Base-by-base conservation (phyloP, 2,888 invertebrate species). In the Caradrina clavipalpis region DNA sequence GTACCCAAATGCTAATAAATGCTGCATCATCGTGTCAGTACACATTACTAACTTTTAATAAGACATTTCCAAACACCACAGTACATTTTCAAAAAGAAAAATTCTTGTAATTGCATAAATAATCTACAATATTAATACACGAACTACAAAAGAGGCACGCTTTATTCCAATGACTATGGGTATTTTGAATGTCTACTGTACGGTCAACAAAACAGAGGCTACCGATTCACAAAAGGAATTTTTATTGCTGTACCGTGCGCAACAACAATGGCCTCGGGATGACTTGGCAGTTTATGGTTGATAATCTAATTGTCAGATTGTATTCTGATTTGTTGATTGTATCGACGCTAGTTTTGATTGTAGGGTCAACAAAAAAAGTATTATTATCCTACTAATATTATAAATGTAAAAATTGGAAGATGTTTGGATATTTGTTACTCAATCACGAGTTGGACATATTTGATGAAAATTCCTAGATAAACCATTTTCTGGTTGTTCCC, bases 251-350 rank as follows among this genome's bases (percentile, higher is more conserved):
- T 82, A 87, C 86, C 82, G 85, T 81, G 72, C 73, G 76, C 83
- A 84, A 63, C 80, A 85, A 93, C 93, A 94, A 94, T 92, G 76
- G 86, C 60, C 81, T 78, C 79, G 87, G 70, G 90, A 91, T 95
- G 95, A 95, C 90, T 89, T 60, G 77, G 90, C 91, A 87, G 86
- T 89, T 88, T 86, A 76, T 78, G 82, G 76, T 76, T 84, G 90
- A 90, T 93, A 92, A 94, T 94, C 92, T 94, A 92, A 95, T 94
- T 94, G 95, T 94, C 88, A 90, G 92, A 89, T 91, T 91, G 90
- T 92, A 90, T 90, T 91, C 89, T 87, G 90, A 91, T 92, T 92
- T 88, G 88, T 87, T 91, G 91, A 91, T 91, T 90, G 90, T 91
- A 86, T 83, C 82, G 84, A 83, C 85, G 82, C 69, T 76, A 87